Percentiles rank a stretch among this genome's conserved stretches.
Conservation (phyloP, 2,113 vertebrate species). For the Spea multiplicata region DNA sequence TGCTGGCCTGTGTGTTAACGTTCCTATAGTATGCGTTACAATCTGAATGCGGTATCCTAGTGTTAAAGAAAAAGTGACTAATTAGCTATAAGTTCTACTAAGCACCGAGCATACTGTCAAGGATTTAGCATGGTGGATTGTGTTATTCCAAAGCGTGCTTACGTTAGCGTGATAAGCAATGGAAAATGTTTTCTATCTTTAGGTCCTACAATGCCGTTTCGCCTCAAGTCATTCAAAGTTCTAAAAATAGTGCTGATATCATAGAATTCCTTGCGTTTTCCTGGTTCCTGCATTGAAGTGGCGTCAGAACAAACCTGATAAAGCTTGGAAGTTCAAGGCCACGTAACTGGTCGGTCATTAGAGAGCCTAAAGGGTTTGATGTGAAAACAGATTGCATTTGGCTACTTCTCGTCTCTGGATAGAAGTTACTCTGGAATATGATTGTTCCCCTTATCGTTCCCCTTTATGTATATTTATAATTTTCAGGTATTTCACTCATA, state of each 20-base stretch:
- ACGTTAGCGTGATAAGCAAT: slow-evolving; percentile 67
- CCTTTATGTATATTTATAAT: no score
- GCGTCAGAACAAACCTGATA: slow-evolving; percentile 73
- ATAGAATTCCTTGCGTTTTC: slow-evolving; percentile 84
- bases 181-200: slow-evolving; percentile 75
- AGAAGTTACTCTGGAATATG: no score
- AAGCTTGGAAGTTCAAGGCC: slow-evolving; percentile 66
- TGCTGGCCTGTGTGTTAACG: no score
- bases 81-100: not conserved
- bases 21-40: no score
- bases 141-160: slow-evolving; percentile 22
- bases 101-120: not conserved
- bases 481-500: no score
- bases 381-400: no score
- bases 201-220: slow-evolving; percentile 64
- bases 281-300: slow-evolving; percentile 79
- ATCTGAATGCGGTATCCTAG: not conserved
- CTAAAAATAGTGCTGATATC: slow-evolving; percentile 95
- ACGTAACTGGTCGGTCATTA: slow-evolving; percentile 59
- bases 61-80: not conserved
- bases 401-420: no score
- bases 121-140: slow-evolving; percentile 22
- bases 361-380: not conserved
- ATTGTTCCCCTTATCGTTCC: no score
- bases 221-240: slow-evolving; percentile 74